Evolutionary conservation across 2,113 vertebrate genomes (phyloP).

Genomic region (Thamnaconus septentrionalis): DNA sequence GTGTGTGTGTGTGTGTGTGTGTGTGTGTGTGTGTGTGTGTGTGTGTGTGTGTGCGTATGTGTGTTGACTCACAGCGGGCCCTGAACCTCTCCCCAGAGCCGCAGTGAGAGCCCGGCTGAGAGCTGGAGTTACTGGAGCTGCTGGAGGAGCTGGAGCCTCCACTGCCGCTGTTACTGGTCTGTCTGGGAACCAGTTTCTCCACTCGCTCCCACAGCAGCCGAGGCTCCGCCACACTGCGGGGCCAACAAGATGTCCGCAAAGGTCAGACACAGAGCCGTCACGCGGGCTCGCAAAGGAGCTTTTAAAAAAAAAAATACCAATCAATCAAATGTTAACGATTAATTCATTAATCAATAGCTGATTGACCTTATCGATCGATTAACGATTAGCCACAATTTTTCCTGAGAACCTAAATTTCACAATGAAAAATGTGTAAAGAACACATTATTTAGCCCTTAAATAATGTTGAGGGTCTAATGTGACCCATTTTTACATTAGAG

Average conservation of each 20-base stretch:
- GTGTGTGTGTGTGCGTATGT: slow-evolving; percentile 5
- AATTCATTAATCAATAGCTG: too few species aligned
- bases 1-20: neutral
- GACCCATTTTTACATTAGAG: too few species aligned
- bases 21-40: neutral
- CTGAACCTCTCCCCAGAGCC: slow-evolving; percentile 92
- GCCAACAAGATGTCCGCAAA: slow-evolving; percentile 24
- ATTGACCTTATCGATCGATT: too few species aligned
- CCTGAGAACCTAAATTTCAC: too few species aligned
- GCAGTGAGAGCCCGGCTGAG: slow-evolving; percentile 89
- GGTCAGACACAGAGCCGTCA: slow-evolving; percentile 8
- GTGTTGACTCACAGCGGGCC: slow-evolving; percentile 85
- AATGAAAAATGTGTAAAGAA: too few species aligned
- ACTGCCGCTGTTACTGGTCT: slow-evolving; percentile 51
- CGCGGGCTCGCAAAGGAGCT: neutral
- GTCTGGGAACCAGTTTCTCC: slow-evolving; percentile 89
- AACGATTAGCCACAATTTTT: too few species aligned
- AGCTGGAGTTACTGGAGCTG: slow-evolving; percentile 94
- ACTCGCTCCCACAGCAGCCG: slow-evolving; percentile 94
- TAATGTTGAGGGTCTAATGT: too few species aligned
- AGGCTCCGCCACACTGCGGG: slow-evolving; percentile 79
- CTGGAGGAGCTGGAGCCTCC: slow-evolving; percentile 86
- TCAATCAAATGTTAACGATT: too few species aligned
- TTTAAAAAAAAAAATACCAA: neutral
- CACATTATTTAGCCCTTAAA: too few species aligned